phyloP scores from a whole-genome alignment of 2,888 invertebrate genomes.

The Mechanitis mazaeus region DNA sequence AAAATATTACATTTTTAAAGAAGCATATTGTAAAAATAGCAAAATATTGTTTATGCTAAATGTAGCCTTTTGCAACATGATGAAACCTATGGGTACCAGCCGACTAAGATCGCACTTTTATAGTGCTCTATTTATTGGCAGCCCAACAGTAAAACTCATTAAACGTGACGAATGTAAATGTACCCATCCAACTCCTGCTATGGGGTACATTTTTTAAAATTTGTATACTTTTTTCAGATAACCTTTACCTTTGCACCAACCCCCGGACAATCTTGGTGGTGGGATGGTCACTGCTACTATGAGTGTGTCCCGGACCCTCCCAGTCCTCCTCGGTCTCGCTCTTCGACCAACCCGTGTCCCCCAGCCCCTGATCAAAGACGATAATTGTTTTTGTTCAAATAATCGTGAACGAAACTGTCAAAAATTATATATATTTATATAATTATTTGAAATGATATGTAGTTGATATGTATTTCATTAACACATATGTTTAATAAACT shows the following conservation, averaged over 20 bases:
- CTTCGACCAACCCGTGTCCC: background rate
- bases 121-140: too few species aligned
- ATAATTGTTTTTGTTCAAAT: background rate
- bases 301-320: slow-evolving; percentile 32
- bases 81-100: too few species aligned
- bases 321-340: background rate
- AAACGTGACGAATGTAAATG: too few species aligned
- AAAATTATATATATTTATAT: too few species aligned
- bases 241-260: slow-evolving; percentile 47
- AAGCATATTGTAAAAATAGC: too few species aligned
- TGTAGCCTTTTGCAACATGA: too few species aligned
- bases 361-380: background rate
- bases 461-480: background rate
- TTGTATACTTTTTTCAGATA: slow-evolving; percentile 36
- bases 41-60: too few species aligned
- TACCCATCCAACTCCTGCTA: too few species aligned
- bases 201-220: background rate
- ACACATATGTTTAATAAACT: slow-evolving; percentile 3
- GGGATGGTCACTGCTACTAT: slow-evolving; percentile 62
- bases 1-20: too few species aligned
- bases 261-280: slow-evolving; percentile 60
- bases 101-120: too few species aligned
- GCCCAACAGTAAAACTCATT: too few species aligned
- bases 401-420: background rate
- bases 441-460: too few species aligned